A percentile compares a stretch with the other conserved stretches of the same genome.
Evolutionary conservation across 2,888 invertebrate species (phyloP).

Genomic region (Rhagonycha lutea): DNA sequence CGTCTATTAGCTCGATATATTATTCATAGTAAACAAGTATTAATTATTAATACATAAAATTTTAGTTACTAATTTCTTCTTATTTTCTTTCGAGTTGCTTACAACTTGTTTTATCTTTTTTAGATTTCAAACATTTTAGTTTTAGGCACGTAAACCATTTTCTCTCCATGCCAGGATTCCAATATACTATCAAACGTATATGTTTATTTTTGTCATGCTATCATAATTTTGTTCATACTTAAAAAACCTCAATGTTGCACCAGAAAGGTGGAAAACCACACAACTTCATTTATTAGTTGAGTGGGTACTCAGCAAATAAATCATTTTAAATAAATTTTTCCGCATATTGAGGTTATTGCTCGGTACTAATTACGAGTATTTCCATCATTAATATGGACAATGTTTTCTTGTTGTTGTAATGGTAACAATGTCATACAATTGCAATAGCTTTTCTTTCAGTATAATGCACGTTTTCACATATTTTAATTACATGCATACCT

Average conservation of each 20-base stretch:
- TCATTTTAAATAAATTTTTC: neutral
- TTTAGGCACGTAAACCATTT: neutral
- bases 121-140: neutral
- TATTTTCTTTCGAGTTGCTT: neutral
- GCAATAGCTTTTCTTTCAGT: neutral
- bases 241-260: neutral
- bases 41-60: neutral
- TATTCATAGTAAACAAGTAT: neutral
- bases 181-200: neutral
- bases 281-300: neutral
- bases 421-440: neutral
- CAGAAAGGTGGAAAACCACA: neutral
- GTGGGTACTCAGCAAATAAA: neutral
- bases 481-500: neutral
- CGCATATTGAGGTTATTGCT: neutral
- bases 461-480: neutral
- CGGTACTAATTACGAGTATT: neutral
- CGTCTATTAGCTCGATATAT: neutral
- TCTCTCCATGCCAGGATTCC: neutral
- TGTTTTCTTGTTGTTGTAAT: neutral
- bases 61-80: neutral
- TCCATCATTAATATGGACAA: neutral
- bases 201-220: neutral
- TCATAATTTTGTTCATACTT: neutral
- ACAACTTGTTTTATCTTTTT: neutral